These are phyloP conservation scores for Apodemus sylvaticus DNA, from an alignment of 2,113 vertebrate genomes.

Conservation along the genomic window DNA sequence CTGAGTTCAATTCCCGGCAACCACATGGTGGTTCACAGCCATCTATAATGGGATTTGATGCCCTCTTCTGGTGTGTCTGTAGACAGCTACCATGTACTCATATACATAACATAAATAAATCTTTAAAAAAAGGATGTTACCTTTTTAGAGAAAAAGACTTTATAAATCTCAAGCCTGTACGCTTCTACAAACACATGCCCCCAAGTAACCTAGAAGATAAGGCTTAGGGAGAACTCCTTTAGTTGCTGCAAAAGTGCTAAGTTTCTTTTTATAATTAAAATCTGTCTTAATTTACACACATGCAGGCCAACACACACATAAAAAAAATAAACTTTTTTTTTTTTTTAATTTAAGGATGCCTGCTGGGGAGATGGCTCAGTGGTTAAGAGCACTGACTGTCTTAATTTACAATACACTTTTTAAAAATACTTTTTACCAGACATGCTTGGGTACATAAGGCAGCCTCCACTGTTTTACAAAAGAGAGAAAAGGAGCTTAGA, in stretches of 20 bases:
- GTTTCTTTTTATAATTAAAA: slow-evolving; percentile 40
- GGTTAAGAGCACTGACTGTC: too few species aligned
- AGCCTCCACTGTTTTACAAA: slow-evolving; percentile 17
- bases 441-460: neutral
- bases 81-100: too few species aligned
- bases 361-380: too few species aligned
- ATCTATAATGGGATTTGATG: too few species aligned
- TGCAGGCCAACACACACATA: neutral
- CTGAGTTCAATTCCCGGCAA: too few species aligned
- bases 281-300: neutral
- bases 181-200: neutral
- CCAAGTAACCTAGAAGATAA: neutral
- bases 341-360: neutral
- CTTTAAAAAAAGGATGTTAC: neutral
- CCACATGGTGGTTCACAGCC: too few species aligned
- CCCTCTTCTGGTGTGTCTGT: too few species aligned
- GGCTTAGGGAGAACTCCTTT: neutral
- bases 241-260: neutral
- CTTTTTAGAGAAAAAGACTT: slow-evolving; percentile 19
- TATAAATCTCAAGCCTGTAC: neutral
- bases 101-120: too few species aligned
- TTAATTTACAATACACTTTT: slow-evolving; percentile 12
- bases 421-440: slow-evolving; percentile 19
- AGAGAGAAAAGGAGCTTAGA: neutral
- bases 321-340: neutral